phyloP scores from a whole-genome alignment of 2,113 vertebrate species.

The Kryptolebias marmoratus region DNA sequence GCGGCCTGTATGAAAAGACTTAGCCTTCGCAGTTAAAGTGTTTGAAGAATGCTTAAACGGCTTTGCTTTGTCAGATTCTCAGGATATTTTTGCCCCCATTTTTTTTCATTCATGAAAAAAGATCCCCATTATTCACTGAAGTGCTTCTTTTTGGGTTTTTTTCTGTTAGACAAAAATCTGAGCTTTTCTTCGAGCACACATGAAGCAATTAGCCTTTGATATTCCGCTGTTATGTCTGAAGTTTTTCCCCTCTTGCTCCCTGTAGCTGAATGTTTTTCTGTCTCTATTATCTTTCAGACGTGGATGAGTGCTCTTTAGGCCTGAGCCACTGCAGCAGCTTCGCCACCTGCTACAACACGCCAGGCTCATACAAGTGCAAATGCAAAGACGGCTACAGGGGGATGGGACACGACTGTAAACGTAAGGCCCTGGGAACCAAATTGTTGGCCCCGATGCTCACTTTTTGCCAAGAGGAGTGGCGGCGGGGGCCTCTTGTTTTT shows the following conservation, averaged over 20 bases:
- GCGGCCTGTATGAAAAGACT: not conserved
- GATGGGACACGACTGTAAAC: conserved; percentile 86
- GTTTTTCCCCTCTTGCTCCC: conserved; percentile 5
- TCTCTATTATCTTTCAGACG: conserved; percentile 82
- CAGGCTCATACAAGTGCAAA: conserved; percentile 94
- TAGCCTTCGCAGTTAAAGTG: not conserved
- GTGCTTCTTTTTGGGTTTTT: not conserved
- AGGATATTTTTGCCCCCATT: conserved; percentile 4
- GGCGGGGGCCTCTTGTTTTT: conserved; percentile 43
- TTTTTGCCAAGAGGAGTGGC: conserved; percentile 13
- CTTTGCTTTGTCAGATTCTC: not conserved
- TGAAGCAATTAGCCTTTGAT: conserved; percentile 59
- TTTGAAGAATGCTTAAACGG: not conserved
- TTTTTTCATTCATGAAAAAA: conserved; percentile 12
- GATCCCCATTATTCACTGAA: conserved; percentile 19
- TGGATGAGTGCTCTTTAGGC: conserved; percentile 90
- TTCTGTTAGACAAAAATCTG: conserved; percentile 4
- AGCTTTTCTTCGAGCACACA: conserved; percentile 24
- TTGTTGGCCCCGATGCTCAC: conserved; percentile 21
- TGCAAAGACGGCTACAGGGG: conserved; percentile 92
- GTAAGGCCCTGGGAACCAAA: conserved; percentile 80
- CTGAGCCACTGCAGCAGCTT: conserved; percentile 86
- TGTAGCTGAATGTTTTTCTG: conserved; percentile 41
- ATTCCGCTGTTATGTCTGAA: conserved; percentile 37
- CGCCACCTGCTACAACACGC: conserved; percentile 91